phyloP scores from a whole-genome alignment of 2,797 vertebrate genomes.

The Takifugu ocellatus region DNA sequence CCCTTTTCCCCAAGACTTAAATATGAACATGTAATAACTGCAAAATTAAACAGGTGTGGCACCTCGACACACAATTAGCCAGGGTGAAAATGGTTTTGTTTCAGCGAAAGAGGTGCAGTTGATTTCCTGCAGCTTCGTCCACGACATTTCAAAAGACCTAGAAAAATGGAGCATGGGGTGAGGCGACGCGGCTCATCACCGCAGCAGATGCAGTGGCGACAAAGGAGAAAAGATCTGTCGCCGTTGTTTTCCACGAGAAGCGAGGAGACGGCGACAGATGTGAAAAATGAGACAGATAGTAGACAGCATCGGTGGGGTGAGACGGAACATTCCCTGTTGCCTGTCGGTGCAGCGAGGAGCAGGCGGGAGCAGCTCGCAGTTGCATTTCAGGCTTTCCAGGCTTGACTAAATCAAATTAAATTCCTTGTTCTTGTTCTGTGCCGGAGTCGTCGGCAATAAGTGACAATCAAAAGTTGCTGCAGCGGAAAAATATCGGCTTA shows the following conservation, averaged over 20 bases:
- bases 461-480: too few species aligned
- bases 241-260: conserved; percentile 5
- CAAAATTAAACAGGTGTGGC: neutral
- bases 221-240: conserved; percentile 18
- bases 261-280: conserved; percentile 1
- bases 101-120: conserved; percentile 11
- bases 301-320: conserved; percentile 15
- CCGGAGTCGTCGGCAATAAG: too few species aligned
- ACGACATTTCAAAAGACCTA: conserved; percentile 4
- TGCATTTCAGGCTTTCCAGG: too few species aligned
- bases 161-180: conserved; percentile 12
- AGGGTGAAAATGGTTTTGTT: conserved; percentile 6
- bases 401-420: too few species aligned
- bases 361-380: too few species aligned
- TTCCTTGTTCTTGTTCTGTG: too few species aligned
- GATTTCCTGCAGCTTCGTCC: conserved; percentile 23
- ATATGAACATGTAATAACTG: too few species aligned
- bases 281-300: conserved; percentile 3
- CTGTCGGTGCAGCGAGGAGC: neutral
- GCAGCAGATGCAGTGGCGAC: conserved; percentile 13
- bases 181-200: conserved; percentile 7
- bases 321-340: neutral
- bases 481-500: too few species aligned
- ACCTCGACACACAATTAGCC: neutral
- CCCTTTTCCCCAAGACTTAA: too few species aligned